Evolutionary conservation across 2,797 vertebrate species (phyloP).

Genomic region (Tragopan temminckii): DNA sequence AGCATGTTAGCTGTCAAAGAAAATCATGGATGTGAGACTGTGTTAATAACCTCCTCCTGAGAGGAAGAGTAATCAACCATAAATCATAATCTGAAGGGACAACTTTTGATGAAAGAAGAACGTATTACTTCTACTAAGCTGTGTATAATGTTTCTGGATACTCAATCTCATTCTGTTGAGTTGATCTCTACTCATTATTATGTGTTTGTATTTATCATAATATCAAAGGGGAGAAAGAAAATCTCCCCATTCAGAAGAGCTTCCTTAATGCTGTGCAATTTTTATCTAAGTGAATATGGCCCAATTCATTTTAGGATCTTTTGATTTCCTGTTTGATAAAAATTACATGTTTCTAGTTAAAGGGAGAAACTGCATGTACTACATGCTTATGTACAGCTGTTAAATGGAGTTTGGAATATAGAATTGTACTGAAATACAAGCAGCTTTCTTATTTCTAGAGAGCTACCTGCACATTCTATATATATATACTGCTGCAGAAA

Average conservation of each 20-base stretch:
- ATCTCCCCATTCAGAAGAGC: neutral
- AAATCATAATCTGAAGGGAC: neutral
- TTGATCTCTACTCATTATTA: neutral
- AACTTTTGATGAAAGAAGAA: neutral
- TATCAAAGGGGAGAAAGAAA: neutral
- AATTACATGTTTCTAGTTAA: neutral
- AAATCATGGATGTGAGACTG: neutral
- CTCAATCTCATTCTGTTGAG: neutral
- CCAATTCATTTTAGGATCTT: neutral
- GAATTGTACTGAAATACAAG: neutral
- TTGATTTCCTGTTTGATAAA: slow-evolving; percentile 31
- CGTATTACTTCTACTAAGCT: neutral
- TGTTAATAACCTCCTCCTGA: neutral
- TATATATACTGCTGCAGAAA: neutral
- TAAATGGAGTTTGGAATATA: slow-evolving; percentile 11
- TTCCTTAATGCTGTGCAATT: neutral
- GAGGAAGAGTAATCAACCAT: neutral
- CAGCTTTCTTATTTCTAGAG: slow-evolving; percentile 3
- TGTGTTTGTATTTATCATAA: neutral
- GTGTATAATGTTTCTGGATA: neutral
- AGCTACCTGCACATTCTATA: neutral
- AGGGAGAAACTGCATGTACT: neutral
- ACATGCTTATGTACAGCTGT: neutral
- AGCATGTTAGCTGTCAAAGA: neutral
- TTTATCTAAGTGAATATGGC: neutral